Percentiles rank a stretch among this genome's conserved stretches.
phyloP scores from a whole-genome alignment of 2,113 vertebrate species.

The Eudorcas thomsonii region DNA sequence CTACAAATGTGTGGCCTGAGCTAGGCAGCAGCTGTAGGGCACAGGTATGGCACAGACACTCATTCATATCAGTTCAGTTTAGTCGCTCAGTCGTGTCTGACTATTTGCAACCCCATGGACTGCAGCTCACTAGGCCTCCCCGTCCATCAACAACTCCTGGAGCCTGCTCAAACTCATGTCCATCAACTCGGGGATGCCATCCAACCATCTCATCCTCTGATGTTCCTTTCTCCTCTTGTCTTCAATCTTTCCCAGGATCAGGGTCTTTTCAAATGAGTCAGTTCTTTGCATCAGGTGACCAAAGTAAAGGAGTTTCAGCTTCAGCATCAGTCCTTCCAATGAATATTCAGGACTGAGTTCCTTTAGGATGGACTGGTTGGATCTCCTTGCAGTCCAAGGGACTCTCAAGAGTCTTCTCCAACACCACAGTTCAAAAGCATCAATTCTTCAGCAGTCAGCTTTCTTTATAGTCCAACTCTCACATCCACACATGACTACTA shows the following conservation, averaged over 20 bases:
- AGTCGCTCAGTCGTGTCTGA: accelerated
- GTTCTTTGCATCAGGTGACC: neutral
- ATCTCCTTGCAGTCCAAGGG: neutral
- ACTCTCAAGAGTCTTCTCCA: neutral
- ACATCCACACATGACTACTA: neutral
- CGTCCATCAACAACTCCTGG: neutral
- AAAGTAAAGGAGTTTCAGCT: neutral
- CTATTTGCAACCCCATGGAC: neutral
- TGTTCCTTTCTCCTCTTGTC: neutral
- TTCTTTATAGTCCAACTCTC: neutral
- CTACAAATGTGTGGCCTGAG: neutral
- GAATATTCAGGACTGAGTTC: neutral
- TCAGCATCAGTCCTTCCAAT: neutral
- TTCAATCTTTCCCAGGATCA: neutral
- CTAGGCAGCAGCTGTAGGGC: neutral
- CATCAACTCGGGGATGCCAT: neutral
- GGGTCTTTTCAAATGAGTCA: neutral
- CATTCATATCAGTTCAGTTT: neutral
- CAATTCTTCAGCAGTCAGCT: neutral
- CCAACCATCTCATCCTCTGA: neutral
- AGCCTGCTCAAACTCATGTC: neutral
- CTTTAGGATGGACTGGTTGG: neutral
- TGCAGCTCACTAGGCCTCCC: neutral
- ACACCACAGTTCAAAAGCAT: neutral
- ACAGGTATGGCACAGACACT: neutral